Conservation (phyloP, 2,113 vertebrate genomes). For the rat (Rattus norvegicus) region GRCr8 NC_086026.1:36451501-36452000, state of each 20-base stretch:
- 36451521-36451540: not conserved
- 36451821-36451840: not conserved
- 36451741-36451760: not conserved
- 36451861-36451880: not conserved
- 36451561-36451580: not conserved
- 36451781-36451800: not conserved
- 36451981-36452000: not conserved
- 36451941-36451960: not conserved
- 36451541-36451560: not conserved
- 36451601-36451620: not conserved
- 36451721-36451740: not conserved
- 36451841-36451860: not conserved
- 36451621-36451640: rapidly evolving
- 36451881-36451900: not conserved
- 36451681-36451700: not conserved
- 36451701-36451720: slow-evolving; percentile 8
- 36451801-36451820: not conserved
- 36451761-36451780: not conserved
- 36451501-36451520: not conserved
- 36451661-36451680: not conserved
- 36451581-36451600: not conserved
- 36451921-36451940: not conserved
- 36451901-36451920: not conserved
- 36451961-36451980: not conserved
- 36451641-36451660: not conserved